Base-by-base conservation (phyloP, 2,888 invertebrate species). In the Limnephilus marmoratus region DNA sequence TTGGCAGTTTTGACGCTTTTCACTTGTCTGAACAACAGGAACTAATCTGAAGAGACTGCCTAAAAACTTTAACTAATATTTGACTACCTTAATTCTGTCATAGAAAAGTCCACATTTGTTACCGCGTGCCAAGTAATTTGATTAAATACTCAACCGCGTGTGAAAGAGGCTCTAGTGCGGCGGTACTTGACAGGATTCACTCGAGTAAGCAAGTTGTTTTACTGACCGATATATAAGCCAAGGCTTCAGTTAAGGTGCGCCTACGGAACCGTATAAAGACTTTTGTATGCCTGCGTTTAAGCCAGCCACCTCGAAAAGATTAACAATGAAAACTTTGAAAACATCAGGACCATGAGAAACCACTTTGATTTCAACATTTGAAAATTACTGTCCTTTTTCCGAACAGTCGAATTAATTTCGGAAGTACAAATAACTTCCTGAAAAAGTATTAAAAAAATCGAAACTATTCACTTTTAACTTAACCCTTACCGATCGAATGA, bases 181-280 rank as follows among this genome's bases (percentile, higher is more conserved):
- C 81, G 49, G 37, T 41, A 89, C 91, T 91, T 91, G 91, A 81
- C 31, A 24, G 91, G 91, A 81, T 89, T 91, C 91, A 45, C 81
- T n/a, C 24, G n/a, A n/a, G 68, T n/a, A 41, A 91, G 90, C 85
- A 45, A 81, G 91, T 41, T 86, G 91, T 29, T 91, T 91, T 81
- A 85, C 81, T 80, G 18, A 41, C 31, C 81, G 29, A 91, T 81
- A 91, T 68, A 91, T 91, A 53, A 83, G 91, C 88, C 91, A 89
- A 91, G 91, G 91, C 81, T 91, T 83, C 89, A 89, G 89, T 88
- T 83, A 53, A 81, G 88, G 89, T 45, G 82, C 88, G 89, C 85
- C 83, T 45, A 88, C 34, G 68, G 80, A 53, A 53, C 15, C 45
- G 86, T 49, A 86, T 53, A 49, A 29, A 86, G 86, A 83, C 34